Evolutionary conservation across 2,797 vertebrate genomes (phyloP), one percentile per base, ranked within the genome.

Genomic region (Takifugu rubripes): DNA sequence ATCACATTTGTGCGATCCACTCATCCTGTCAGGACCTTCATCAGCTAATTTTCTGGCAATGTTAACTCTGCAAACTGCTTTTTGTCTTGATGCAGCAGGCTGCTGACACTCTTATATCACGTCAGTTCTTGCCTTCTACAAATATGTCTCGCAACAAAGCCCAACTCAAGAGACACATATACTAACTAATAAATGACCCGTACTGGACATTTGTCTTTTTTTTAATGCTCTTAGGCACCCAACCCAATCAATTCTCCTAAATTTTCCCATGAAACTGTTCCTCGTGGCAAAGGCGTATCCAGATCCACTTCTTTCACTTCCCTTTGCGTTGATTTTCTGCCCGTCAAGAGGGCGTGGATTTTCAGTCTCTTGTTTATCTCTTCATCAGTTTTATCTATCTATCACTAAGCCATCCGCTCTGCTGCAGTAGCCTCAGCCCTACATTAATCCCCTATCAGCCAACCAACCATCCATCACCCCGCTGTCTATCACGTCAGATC

Each of bases 381-480:
- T 86, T 90, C 84, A 77, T 91, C 86, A 82, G 84, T 89, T 90
- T 90, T 89, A 91, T 90, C 90, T 87, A 89, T 91, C 88, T 87
- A 90, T 91, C 87, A 82, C 80, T 84, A 82, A 85, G 87, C 77
- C 77, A 79, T 86, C 81, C 78, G 59, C 81, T 78, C 81, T 81
- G 80, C 79, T 52, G 82, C 76, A 66, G 72, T 55, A 66, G 83
- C 83, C 81, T 64, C 81, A 65, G 81, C 81, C 87, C 87, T 81
- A 87, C 89, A 91, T 91, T 93, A 92, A 92, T 92, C 91, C 88
- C 80, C 82, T 87, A 90, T 91, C 88, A 88, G 85, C 85, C 85
- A 54, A 76, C 82, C 74, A 78, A 84, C 84, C 89, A 92, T 93
- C 91, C 90, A 91, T 92, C 90, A 92, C 82, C 78, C 82, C 58